These are phyloP conservation scores for Perca flavescens DNA, from an alignment of 2,113 vertebrate genomes.

Conservation along the genomic window DNA sequence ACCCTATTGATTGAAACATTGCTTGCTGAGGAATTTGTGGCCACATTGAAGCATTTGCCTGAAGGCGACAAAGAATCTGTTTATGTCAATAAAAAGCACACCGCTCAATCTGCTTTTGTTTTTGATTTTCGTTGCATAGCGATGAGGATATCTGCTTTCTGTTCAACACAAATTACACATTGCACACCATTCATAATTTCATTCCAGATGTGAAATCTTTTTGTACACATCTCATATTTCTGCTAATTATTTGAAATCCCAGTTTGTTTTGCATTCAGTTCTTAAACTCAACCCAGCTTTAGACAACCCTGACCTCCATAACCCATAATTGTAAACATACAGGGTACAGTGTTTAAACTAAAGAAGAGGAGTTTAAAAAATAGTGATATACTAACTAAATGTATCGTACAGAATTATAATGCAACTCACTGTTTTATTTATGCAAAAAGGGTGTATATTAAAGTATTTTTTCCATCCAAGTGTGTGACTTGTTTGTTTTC, in stretches of 20 bases:
- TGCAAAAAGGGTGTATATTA: slow-evolving; percentile 64
- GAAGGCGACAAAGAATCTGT: not conserved
- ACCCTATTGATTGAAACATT: not conserved
- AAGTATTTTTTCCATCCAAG: slow-evolving; percentile 47
- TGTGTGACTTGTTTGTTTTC: not conserved
- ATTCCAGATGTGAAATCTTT: slow-evolving; percentile 15
- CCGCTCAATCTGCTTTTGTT: slow-evolving; percentile 9
- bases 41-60: not conserved
- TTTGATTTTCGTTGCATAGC: not conserved
- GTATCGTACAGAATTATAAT: slow-evolving; percentile 30
- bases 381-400: slow-evolving; percentile 39
- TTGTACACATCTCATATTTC: not conserved
- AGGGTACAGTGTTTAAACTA: not conserved
- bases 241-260: not conserved
- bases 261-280: slow-evolving; percentile 22
- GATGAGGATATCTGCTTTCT: not conserved
- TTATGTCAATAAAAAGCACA: slow-evolving; percentile 28
- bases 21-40: not conserved
- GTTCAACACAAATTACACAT: not conserved
- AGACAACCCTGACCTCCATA: slow-evolving; percentile 42
- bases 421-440: slow-evolving; percentile 47
- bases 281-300: slow-evolving; percentile 28
- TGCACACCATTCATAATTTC: not conserved
- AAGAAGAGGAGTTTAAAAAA: slow-evolving; percentile 34
- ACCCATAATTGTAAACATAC: slow-evolving; percentile 29